These are phyloP conservation scores for Halocaridina rubra DNA, from an alignment of 2,888 invertebrate genomes.

Conservation along the genomic window DNA sequence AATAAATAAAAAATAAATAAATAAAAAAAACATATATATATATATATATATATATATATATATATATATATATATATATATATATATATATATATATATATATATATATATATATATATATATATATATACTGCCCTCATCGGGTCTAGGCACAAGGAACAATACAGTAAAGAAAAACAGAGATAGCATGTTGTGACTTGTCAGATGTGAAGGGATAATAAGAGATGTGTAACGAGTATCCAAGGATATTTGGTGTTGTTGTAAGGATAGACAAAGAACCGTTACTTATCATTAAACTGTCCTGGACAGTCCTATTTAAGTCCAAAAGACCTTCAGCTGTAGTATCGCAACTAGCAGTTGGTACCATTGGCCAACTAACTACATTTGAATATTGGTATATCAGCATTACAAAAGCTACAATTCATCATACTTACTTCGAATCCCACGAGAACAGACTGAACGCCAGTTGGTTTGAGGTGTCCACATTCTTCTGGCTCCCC, in stretches of 20 bases:
- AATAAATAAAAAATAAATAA: neutral
- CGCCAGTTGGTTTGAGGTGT: neutral
- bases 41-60: neutral
- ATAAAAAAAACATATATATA: neutral
- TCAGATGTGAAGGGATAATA: too few relatives aligned
- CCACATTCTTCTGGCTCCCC: neutral
- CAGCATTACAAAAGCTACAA: neutral
- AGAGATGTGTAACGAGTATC: too few relatives aligned
- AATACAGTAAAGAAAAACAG: too few relatives aligned
- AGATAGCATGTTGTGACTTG: too few relatives aligned
- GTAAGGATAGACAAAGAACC: neutral
- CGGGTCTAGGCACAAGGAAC: too few relatives aligned
- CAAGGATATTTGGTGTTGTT: too few relatives aligned
- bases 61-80: neutral
- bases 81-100: neutral
- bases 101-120: neutral
- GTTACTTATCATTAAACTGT: neutral
- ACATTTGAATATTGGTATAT: neutral
- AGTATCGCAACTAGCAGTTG: too few relatives aligned
- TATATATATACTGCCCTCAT: too few relatives aligned
- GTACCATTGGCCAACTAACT: too few relatives aligned
- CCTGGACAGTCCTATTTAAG: too few relatives aligned
- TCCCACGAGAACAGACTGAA: constrained; percentile 76
- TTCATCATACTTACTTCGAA: constrained; percentile 66
- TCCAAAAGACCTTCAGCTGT: too few relatives aligned